phyloP scores from a whole-genome alignment of 2,797 vertebrate genomes.

The Poecilia picta region DNA sequence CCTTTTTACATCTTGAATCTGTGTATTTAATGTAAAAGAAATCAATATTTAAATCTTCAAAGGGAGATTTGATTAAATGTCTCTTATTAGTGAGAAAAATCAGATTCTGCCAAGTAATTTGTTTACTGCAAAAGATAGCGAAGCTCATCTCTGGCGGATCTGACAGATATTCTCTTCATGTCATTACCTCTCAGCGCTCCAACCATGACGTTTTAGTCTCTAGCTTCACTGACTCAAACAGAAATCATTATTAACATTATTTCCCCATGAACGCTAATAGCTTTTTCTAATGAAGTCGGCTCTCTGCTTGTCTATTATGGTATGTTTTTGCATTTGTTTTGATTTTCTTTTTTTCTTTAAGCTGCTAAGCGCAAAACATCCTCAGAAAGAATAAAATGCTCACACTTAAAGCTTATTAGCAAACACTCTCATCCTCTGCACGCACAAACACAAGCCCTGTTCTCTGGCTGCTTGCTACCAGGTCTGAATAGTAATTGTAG shows the following conservation, averaged over 20 bases:
- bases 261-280: slow-evolving; percentile 27
- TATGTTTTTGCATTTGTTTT: slow-evolving; percentile 20
- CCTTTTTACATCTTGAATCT: not conserved
- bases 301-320: slow-evolving; percentile 4
- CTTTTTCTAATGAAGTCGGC: slow-evolving; percentile 8
- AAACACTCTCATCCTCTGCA: not conserved
- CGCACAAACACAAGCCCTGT: slow-evolving; percentile 1
- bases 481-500: slow-evolving; percentile 40
- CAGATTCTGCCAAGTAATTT: not conserved
- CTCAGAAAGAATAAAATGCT: not conserved
- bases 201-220: slow-evolving; percentile 25
- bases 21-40: not conserved
- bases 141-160: slow-evolving; percentile 7
- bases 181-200: slow-evolving; percentile 23
- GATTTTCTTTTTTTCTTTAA: not conserved
- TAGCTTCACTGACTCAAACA: slow-evolving; percentile 16
- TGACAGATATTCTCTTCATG: slow-evolving; percentile 16
- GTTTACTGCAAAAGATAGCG: slow-evolving; percentile 2
- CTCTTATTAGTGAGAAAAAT: slow-evolving; percentile 12
- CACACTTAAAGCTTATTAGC: too few relatives aligned
- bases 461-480: slow-evolving; percentile 12
- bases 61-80: slow-evolving; percentile 26
- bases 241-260: slow-evolving; percentile 22
- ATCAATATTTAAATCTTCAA: not conserved
- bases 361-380: not conserved